These are phyloP conservation scores for Phylloscopus trochilus DNA, from an alignment of 2,113 vertebrate genomes.

Conservation along the genomic window DNA sequence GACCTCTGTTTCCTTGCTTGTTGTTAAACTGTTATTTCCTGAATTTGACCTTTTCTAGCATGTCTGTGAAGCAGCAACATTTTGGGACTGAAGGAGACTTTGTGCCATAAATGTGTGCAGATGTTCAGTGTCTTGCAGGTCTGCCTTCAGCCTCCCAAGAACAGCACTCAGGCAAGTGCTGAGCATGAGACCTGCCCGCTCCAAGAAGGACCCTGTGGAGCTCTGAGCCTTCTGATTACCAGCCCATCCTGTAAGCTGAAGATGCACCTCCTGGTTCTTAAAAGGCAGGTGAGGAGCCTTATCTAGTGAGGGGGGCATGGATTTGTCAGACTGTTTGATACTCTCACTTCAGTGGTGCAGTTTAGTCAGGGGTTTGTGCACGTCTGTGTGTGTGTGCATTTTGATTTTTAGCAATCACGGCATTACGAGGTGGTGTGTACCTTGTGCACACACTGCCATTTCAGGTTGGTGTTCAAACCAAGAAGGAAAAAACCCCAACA, in stretches of 20 bases:
- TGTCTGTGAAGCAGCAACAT: not conserved
- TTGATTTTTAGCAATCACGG: not conserved
- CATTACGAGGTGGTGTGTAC: not conserved
- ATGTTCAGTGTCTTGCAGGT: constrained; percentile 3
- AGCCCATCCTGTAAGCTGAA: not conserved
- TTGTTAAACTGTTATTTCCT: not conserved
- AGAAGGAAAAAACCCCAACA: not conserved
- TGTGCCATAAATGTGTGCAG: not conserved
- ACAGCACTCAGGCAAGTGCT: not conserved
- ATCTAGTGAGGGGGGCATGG: not conserved
- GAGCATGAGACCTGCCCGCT: not conserved
- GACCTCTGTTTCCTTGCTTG: not conserved
- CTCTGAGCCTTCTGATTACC: not conserved
- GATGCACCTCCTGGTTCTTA: not conserved
- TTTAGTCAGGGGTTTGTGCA: not conserved
- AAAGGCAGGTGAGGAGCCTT: not conserved
- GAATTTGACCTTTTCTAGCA: not conserved
- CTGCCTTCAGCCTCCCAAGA: not conserved
- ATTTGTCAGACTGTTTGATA: not conserved
- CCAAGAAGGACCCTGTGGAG: not conserved
- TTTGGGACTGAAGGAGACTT: not conserved
- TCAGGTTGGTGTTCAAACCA: not conserved
- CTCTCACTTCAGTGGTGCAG: not conserved
- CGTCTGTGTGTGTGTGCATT: not conserved
- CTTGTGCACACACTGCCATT: not conserved